phyloP scores from a whole-genome alignment of 1,140 invertebrate genomes.

The Macrobrachium nipponense region DNA sequence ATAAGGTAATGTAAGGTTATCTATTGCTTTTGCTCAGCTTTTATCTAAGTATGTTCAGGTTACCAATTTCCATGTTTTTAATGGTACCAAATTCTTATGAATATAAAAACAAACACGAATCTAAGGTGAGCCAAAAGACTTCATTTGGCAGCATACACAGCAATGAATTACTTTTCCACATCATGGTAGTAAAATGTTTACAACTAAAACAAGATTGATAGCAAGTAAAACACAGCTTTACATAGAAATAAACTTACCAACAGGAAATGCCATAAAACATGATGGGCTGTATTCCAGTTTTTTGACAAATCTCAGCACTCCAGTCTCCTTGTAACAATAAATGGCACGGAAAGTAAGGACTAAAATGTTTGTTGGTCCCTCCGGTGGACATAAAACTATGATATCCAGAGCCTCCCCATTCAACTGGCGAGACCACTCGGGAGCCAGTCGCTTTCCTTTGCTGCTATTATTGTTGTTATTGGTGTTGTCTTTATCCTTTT shows the following conservation, averaged over 20 bases:
- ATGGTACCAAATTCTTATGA: too few relatives aligned
- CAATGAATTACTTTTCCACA: too few relatives aligned
- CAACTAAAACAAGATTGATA: not conserved
- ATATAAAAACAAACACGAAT: too few relatives aligned
- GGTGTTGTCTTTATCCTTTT: constrained; percentile 55
- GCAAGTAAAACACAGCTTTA: not conserved
- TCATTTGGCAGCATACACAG: too few relatives aligned
- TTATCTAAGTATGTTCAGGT: too few relatives aligned
- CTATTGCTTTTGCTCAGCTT: too few relatives aligned
- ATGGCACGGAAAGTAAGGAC: constrained; percentile 81
- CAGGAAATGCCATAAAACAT: constrained; percentile 79
- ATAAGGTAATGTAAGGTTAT: too few relatives aligned
- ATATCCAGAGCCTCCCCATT: constrained; percentile 81
- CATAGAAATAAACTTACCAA: constrained; percentile 72
- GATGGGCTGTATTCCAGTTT: constrained; percentile 83
- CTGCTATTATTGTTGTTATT: constrained; percentile 6
- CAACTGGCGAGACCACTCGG: constrained; percentile 82
- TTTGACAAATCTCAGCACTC: constrained; percentile 81
- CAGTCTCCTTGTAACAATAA: constrained; percentile 81
- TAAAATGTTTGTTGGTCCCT: constrained; percentile 74
- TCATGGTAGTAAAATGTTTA: too few relatives aligned
- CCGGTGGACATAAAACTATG: constrained; percentile 69
- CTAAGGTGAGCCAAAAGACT: too few relatives aligned
- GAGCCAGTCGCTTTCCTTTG: constrained; percentile 72
- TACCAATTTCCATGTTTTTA: too few relatives aligned